A percentile compares a stretch with the other conserved stretches of the same genome.
Conservation (phyloP, 2,113 vertebrate species). For the Cisticola juncidis region DNA sequence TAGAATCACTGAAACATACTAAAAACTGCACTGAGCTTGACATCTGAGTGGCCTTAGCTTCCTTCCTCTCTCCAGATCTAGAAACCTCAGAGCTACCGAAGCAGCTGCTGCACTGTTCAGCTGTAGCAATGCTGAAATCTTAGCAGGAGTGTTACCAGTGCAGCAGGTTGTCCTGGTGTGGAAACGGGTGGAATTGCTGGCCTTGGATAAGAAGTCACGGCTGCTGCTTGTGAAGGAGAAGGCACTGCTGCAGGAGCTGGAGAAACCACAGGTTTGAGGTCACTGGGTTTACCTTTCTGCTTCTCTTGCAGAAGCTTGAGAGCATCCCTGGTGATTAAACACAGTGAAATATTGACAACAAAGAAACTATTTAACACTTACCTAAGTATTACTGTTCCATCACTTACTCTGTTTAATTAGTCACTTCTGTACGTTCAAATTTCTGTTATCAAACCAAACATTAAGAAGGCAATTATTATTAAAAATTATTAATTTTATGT, state of each 20-base stretch:
- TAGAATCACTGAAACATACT: background rate
- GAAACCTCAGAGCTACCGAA: background rate
- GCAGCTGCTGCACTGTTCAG: background rate
- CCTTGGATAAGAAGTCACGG: constrained; percentile 66
- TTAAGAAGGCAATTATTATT: background rate
- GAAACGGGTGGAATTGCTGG: constrained; percentile 84
- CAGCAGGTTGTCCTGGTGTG: constrained; percentile 82
- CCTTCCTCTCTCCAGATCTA: background rate
- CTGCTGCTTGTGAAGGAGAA: background rate
- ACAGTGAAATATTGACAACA: background rate
- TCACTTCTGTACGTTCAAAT: background rate
- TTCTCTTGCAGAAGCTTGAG: constrained; percentile 84
- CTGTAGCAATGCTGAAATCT: background rate
- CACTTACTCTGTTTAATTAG: background rate
- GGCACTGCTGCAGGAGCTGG: constrained; percentile 32
- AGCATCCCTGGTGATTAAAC: constrained; percentile 82
- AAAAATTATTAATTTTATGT: background rate
- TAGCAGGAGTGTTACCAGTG: constrained; percentile 70
- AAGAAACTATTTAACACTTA: background rate
- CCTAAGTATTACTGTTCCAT: background rate
- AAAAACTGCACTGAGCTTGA: background rate
- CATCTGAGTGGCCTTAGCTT: background rate
- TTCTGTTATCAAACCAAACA: background rate
- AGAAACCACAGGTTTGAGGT: constrained; percentile 26
- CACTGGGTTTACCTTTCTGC: constrained; percentile 50